Base-by-base conservation (phyloP, 2,113 vertebrate species). In the Neoarius graeffei region DNA sequence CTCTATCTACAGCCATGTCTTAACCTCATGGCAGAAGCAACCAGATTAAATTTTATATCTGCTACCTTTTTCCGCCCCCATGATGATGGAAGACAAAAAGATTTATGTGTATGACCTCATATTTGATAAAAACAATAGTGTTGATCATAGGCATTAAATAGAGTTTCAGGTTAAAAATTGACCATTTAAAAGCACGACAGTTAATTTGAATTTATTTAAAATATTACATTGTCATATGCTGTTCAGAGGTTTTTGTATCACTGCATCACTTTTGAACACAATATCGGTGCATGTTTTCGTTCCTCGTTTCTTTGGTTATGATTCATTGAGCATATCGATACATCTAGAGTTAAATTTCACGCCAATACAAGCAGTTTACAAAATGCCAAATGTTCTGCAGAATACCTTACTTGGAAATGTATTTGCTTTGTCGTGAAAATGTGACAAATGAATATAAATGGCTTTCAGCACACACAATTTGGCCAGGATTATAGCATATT, bases 341-440 rank as follows among this genome's bases (percentile, higher is more conserved):
- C 17, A 20, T 59, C 17, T 59, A 11, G n/a, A 54, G 30, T 84
- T 30, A 69, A 35, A 84, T 57, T 35, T 84, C 66, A 84, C 83
- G 42, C 66, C 52, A 62, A 81, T 60, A 25, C 30, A 42, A 42
- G 56, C 80, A 25, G 80, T 81, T 60, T 60, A 60, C 57, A 20
- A 42, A 42, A 81, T 62, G 17, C 60, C 57, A 23, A 60, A 60
- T 60, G 80, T 81, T 20, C 79, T 59, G 79, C 56, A 25, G 4
- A 23, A 42, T 62, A 23, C n/a, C 13, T 81, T 35, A 60, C 57
- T 23, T 56, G 50, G 15, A 71, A 27, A 19, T 30, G 3, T 66
- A 6, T 69, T 56, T 54, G 48, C 83, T 56, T 69, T 56, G 8
- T 56, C 8, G 4, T 0, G 27, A 57, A 71, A 35, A 71, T 56